Conservation (phyloP, 2,888 invertebrate species). For the Platycheirus albimanus region DNA sequence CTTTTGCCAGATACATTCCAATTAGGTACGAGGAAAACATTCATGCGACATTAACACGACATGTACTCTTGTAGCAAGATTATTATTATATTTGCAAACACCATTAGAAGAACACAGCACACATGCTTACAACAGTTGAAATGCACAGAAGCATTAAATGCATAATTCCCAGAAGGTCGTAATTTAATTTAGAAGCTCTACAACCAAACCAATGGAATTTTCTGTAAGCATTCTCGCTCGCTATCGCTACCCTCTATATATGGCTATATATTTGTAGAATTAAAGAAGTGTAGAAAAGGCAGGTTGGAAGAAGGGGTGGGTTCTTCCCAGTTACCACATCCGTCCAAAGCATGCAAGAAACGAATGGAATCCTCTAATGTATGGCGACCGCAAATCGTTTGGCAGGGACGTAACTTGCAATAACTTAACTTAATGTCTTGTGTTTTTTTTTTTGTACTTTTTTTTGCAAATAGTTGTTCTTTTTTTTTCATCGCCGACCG, state of each 20-base stretch:
- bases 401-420: conserved; percentile 69
- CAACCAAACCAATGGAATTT: conserved; percentile 29
- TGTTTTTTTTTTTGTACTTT: conserved; percentile 1
- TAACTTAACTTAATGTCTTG: conserved; percentile 71
- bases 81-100: conserved; percentile 66
- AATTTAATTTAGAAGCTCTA: conserved; percentile 65
- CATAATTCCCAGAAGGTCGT: conserved; percentile 70
- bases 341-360: conserved; percentile 46
- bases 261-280: no score
- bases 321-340: conserved; percentile 25
- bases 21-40: conserved; percentile 64
- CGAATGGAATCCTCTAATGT: conserved; percentile 60
- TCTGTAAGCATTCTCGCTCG: conserved; percentile 34
- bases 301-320: neutral
- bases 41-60: conserved; percentile 71
- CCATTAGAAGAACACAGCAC: conserved; percentile 60
- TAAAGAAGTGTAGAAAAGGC: no score
- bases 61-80: conserved; percentile 67
- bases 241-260: conserved; percentile 14
- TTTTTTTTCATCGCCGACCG: conserved; percentile 24
- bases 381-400: conserved; percentile 72
- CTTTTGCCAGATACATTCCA: conserved; percentile 66
- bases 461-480: conserved; percentile 28
- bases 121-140: conserved; percentile 55
- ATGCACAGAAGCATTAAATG: conserved; percentile 67